Evolutionary conservation across 2,888 invertebrate genomes (phyloP), one percentile per base, ranked within the genome.

Genomic region (Agonopterix arenella): DNA sequence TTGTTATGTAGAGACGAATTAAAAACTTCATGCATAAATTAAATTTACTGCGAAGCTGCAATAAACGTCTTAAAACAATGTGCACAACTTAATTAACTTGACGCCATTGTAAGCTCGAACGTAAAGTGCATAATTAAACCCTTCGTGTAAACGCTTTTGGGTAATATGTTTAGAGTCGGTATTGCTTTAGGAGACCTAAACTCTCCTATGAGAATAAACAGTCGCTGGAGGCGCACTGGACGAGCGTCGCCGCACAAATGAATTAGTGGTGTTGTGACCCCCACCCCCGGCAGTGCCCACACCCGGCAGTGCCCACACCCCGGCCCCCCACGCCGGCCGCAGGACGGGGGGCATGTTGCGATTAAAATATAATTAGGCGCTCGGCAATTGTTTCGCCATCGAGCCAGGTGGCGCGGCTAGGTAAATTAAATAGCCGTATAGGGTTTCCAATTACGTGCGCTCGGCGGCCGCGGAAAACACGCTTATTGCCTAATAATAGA

Each of bases 331-430:
- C 47, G 28, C 50, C 58, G 58, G 59, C 60, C 56, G 56, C 64
- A 60, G 65, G 65, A 57, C 69, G 68, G 73, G 73, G 73, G 75
- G 75, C 68, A 68, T 72, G 79, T 80, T 78, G 79, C 84, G 84
- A 88, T 89, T 89, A 88, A 89, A 88, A 85, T 84, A 89, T 88
- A 88, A 89, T 88, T 88, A 89, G 86, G 81, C 80, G 78, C 74
- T 70, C 72, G 79, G 83, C 84, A 84, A 89, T 89, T 83, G 85
- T 88, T 86, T 88, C 80, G 75, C 82, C 82, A 86, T 88, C 80
- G 83, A 75, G 80, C 75, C 88, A 88, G 85, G 85, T 86, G 85
- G 79, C 72, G 73, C 72, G 68, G 74, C 80, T 79, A 83, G 82
- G 84, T 84, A 81, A 82, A 86, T 88, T 84, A 86, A 86, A 88